Conservation (phyloP, 2,113 vertebrate genomes). For the Caranx ignobilis region DNA sequence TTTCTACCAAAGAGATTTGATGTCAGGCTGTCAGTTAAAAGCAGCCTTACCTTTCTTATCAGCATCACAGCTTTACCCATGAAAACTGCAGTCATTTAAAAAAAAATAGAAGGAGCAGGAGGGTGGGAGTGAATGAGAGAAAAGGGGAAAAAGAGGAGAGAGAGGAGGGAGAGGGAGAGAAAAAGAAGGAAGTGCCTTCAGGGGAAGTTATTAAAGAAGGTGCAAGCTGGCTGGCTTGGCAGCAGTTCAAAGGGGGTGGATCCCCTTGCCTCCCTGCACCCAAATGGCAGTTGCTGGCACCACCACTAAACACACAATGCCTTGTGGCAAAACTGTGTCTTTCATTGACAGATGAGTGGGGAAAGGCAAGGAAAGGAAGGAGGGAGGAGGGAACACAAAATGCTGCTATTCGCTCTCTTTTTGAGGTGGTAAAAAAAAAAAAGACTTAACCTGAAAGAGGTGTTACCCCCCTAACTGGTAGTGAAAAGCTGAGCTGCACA, state of each 20-base stretch:
- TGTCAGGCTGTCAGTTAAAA: slow-evolving; percentile 81
- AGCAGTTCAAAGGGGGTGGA: slow-evolving; percentile 85
- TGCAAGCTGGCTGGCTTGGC: slow-evolving; percentile 84
- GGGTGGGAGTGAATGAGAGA: slow-evolving; percentile 76
- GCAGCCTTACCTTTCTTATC: slow-evolving; percentile 83
- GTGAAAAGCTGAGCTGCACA: slow-evolving; percentile 58
- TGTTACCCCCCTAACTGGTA: slow-evolving; percentile 69
- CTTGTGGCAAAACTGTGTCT: slow-evolving; percentile 84
- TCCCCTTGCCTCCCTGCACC: slow-evolving; percentile 80
- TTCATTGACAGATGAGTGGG: slow-evolving; percentile 80
- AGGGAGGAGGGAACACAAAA: slow-evolving; percentile 74
- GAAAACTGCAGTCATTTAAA: slow-evolving; percentile 80
- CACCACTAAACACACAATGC: slow-evolving; percentile 86
- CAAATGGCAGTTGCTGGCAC: slow-evolving; percentile 86
- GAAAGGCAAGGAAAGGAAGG: slow-evolving; percentile 64
- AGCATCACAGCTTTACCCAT: slow-evolving; percentile 82
- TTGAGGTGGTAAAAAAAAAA: slow-evolving; percentile 53
- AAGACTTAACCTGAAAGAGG: slow-evolving; percentile 77
- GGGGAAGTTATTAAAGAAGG: slow-evolving; percentile 84
- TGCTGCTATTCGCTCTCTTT: slow-evolving; percentile 65
- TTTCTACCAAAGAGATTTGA: slow-evolving; percentile 64
- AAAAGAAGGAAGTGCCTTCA: slow-evolving; percentile 81
- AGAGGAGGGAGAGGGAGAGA: slow-evolving; percentile 53
- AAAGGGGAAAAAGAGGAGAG: slow-evolving; percentile 41
- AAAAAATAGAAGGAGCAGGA: slow-evolving; percentile 65